These are phyloP conservation scores for Alauda arvensis DNA, from an alignment of 2,797 vertebrate genomes.

Conservation along the genomic window DNA sequence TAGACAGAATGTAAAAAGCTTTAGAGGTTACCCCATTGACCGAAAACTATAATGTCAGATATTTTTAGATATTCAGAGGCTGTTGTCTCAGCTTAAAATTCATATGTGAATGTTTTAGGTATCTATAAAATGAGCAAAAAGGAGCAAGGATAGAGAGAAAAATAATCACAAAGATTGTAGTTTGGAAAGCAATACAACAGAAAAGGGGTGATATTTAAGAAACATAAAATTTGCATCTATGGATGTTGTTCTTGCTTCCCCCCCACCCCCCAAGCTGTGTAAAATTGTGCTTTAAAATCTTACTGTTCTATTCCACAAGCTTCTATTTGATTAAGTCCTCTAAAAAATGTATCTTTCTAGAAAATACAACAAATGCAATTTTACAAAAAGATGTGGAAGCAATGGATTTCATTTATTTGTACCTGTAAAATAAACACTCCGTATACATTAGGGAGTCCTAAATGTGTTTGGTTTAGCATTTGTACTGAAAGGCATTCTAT, in stretches of 20 bases:
- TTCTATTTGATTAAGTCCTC: neutral
- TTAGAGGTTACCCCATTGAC: neutral
- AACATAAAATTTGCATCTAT: neutral
- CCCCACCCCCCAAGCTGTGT: neutral
- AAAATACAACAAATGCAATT: neutral
- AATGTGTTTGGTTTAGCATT: neutral
- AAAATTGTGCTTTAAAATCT: neutral
- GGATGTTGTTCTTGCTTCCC: neutral
- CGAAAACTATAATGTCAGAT: neutral
- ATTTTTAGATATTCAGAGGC: constrained; percentile 1
- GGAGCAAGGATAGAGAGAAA: neutral
- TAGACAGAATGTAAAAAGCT: neutral
- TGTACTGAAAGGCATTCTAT: neutral
- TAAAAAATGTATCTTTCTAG: neutral
- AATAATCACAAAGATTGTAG: neutral
- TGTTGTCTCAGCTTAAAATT: neutral
- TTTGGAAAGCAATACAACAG: neutral
- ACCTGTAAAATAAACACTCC: neutral
- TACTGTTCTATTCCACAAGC: neutral
- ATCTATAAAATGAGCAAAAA: neutral
- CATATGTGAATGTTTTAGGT: neutral
- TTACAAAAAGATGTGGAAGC: neutral
- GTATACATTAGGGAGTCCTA: neutral
- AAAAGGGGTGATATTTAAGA: neutral
- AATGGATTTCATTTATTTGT: neutral